Evolutionary conservation across 2,888 invertebrate genomes (phyloP), one percentile per base, ranked within the genome.

Genomic region (Crossocerus cetratus): DNA sequence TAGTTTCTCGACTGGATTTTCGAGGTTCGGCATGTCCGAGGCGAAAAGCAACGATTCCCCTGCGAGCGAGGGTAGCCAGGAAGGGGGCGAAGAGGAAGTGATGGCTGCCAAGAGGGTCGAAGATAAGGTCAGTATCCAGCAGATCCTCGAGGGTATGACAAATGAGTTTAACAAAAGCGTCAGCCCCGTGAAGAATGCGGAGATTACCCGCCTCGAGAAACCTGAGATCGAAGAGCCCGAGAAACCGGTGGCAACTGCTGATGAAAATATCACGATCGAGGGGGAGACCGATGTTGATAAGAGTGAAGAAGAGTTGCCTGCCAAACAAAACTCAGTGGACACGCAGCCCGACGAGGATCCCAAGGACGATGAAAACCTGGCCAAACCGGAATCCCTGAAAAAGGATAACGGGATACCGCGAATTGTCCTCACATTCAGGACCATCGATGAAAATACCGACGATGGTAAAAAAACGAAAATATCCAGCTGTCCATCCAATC

Each of bases 401-500:
- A 89, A 90, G 56, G 88, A 89, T 45, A 85, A 82, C 11, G 87
- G 83, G 55, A 93, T 93, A 84, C 93, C 93, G 2, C 91, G 93
- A 54, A 93, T 94, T 69, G 93, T 94, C 8, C 87, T 94, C 43
- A 94, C 93, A 0, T 93, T 94, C 77, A 91, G 93, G n/a, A 93
- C 93, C 0, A 89, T 89, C 64, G 90, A 91, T 65, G 90, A 90
- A 62, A 89, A 89, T 64, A 90, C 90, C 0, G 90, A 90, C 81
- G 83, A 89, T 43, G 89, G 90, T 8, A 90, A 83, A 70, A 90
- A 89, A 73, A 88, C 88, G 0, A 90, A 89, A 61, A 90, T 89
- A 72, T 90, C 89, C 5, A 90, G 90, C 66, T 90, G 89, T 59
- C 86, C 87, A 3, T 88, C 90, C 2, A 90, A 89, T 76, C 82